These are phyloP conservation scores for Nomada ferruginata DNA, from an alignment of 2,888 invertebrate genomes.

Conservation along the genomic window DNA sequence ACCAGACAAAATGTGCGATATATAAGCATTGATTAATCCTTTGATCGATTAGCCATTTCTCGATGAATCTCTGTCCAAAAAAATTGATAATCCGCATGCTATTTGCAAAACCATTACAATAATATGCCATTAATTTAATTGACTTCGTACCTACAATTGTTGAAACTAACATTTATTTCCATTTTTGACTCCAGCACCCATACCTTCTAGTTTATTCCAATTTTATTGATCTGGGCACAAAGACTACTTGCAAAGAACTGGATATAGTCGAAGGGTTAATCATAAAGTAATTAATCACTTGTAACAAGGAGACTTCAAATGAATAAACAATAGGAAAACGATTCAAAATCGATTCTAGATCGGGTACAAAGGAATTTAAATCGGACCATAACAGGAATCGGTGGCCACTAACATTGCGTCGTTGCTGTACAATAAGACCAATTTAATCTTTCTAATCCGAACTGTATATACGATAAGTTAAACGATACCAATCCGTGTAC, in stretches of 20 bases:
- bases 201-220: too few relatives aligned
- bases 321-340: constrained; percentile 31
- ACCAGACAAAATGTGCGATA: neutral
- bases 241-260: neutral
- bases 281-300: neutral
- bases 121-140: neutral
- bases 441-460: constrained; percentile 60
- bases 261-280: constrained; percentile 11
- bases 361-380: constrained; percentile 52
- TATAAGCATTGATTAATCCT: constrained; percentile 30
- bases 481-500: constrained; percentile 48
- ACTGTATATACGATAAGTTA: constrained; percentile 55
- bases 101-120: neutral
- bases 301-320: neutral
- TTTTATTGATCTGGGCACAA: too few relatives aligned
- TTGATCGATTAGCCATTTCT: constrained; percentile 2
- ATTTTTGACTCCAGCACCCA: too few relatives aligned
- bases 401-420: constrained; percentile 51
- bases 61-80: neutral
- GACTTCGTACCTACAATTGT: too few relatives aligned
- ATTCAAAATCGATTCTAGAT: constrained; percentile 50
- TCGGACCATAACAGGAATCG: constrained; percentile 69
- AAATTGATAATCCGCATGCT: neutral
- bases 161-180: too few relatives aligned
- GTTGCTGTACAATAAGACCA: constrained; percentile 62